Evolutionary conservation across 2,797 vertebrate genomes (phyloP).

Genomic region (Xenops minutus): DNA sequence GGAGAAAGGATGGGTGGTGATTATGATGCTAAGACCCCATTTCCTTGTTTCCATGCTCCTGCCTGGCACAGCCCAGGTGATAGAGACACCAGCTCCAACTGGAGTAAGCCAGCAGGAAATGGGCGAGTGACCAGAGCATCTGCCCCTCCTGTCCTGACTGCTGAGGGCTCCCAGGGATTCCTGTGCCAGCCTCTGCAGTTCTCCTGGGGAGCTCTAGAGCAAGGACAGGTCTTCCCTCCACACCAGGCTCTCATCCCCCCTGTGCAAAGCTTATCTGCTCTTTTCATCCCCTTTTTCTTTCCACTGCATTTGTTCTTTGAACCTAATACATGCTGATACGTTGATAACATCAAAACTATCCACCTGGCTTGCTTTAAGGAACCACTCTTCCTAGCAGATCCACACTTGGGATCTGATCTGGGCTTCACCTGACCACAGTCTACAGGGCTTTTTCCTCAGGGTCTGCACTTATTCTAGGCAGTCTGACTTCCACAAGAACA

Average conservation of each 20-base stretch:
- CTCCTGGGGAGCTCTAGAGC: neutral
- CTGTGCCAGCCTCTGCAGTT: neutral
- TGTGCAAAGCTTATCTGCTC: neutral
- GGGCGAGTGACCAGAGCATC: neutral
- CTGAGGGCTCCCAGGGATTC: neutral
- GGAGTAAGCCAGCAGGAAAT: neutral
- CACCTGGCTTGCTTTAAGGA: neutral
- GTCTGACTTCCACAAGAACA: neutral
- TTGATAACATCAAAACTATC: neutral
- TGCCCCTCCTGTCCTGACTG: neutral
- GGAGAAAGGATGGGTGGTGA: neutral
- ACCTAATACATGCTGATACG: accelerated
- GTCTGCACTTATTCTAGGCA: neutral
- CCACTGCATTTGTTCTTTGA: neutral
- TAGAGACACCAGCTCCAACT: neutral
- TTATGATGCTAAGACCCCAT: neutral
- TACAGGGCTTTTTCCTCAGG: neutral
- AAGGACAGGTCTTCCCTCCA: neutral
- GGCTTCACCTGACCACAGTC: neutral
- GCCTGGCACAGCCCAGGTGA: neutral
- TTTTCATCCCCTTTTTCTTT: neutral
- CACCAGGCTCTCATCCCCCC: accelerated
- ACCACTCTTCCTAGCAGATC: neutral
- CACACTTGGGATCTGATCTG: neutral
- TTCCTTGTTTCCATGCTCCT: neutral